phyloP scores from a whole-genome alignment of 2,797 vertebrate species.

The Micrastur ruficollis region DNA sequence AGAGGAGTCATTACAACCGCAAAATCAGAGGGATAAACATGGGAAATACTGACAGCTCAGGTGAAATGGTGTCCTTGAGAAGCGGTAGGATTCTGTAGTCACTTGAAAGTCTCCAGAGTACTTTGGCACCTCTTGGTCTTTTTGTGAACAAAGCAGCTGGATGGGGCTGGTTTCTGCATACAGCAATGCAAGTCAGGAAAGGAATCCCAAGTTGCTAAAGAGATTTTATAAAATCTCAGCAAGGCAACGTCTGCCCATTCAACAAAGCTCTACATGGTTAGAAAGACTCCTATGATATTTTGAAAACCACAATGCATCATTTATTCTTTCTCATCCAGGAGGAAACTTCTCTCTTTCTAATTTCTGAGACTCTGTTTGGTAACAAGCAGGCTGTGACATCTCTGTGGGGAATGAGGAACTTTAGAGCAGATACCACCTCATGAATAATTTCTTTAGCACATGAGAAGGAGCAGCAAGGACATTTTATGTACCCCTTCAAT shows the following conservation, averaged over 20 bases:
- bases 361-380: neutral
- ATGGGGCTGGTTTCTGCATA: neutral
- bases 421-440: neutral
- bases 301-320: neutral
- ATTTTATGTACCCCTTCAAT: neutral
- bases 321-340: neutral
- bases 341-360: neutral
- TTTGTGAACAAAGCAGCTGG: neutral
- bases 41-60: neutral
- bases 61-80: neutral
- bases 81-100: neutral
- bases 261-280: neutral
- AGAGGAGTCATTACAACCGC: neutral
- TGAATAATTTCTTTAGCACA: neutral
- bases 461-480: neutral
- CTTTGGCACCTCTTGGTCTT: neutral
- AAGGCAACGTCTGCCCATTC: neutral
- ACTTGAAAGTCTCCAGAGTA: neutral
- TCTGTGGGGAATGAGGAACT: neutral
- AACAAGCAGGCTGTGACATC: neutral
- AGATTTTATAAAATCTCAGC: neutral
- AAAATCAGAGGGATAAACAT: neutral
- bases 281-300: neutral
- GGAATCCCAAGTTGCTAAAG: neutral
- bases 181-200: neutral